Evolutionary conservation across 2,888 invertebrate species (phyloP), one percentile per base, ranked within the genome.

Genomic region (Lasioglossum lativentre): DNA sequence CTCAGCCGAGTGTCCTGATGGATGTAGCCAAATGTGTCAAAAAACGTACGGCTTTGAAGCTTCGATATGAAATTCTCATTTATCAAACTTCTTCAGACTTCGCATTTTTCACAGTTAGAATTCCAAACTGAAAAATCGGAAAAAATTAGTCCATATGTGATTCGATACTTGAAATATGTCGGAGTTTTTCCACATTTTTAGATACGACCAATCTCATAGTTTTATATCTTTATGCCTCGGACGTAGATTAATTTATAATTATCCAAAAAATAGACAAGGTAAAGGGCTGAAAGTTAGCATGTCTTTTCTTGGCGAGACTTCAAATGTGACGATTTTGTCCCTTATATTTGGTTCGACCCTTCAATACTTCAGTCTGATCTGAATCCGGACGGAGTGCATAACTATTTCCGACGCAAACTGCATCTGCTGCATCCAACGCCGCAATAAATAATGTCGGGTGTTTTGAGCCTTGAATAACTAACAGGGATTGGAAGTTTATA

Each of bases 381-480:
- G 30, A 63, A 27, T 63, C 59, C 59, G 59, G 1, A 30, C 16
- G 23, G 23, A 23, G 23, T 27, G 59, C n/a, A 30, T 5, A 59
- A 27, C n/a, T 27, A 27, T 59, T 27, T 16, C 14, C 34, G 34
- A 30, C 19, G 19, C 19, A 34, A 34, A 34, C 19, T 23, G 19
- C 66, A 34, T 66, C 19, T 66, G 66, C 66, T 16, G 30, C 8
- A 34, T 19, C 66, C 2, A 66, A 34, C 66, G 34, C 19, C 1
- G 19, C 8, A 30, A 23, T 66, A 66, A 66, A 66, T 34, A 19
- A 8, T 34, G 19, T 66, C 19, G 34, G 66, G 34, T 23, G 66
- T 19, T 66, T 66, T 30, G 16, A 66, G 66, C 66, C 66, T 19
- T 34, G 66, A 34, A 66, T 66, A 66, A 19, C 66, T 66, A 66